A percentile compares a stretch with the other conserved stretches of the same genome.
phyloP scores from a whole-genome alignment of 2,113 vertebrate genomes.

The Melanerpes formicivorus region DNA sequence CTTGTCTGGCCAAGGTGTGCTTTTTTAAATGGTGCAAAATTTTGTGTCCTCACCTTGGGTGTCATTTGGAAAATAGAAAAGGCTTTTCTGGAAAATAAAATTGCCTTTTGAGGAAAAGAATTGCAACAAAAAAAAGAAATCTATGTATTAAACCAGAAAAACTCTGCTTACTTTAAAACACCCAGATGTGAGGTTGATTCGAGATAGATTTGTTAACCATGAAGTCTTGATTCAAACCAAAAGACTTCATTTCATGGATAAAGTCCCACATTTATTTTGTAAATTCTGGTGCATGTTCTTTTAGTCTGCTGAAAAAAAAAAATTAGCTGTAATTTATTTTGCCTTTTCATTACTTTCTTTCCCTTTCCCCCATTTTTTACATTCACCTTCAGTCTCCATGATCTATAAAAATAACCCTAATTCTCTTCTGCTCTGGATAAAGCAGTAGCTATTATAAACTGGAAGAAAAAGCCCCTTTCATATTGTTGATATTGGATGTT shows the following conservation, averaged over 20 bases:
- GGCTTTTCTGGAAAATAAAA: neutral
- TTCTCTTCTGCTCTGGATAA: slow-evolving; percentile 45
- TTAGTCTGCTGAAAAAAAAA: neutral
- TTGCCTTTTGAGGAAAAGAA: neutral
- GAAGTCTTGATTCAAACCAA: neutral
- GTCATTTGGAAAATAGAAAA: neutral
- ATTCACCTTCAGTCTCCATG: neutral
- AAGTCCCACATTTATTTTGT: neutral
- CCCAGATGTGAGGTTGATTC: neutral
- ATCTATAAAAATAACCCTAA: slow-evolving; percentile 25
- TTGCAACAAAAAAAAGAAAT: neutral
- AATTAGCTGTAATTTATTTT: neutral
- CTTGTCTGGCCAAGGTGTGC: neutral
- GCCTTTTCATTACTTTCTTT: neutral
- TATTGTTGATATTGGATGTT: slow-evolving; percentile 64
- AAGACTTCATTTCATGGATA: neutral
- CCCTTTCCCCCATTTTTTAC: neutral
- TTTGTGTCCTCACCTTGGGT: neutral
- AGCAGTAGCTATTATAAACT: slow-evolving; percentile 58
- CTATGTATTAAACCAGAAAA: slow-evolving; percentile 12
- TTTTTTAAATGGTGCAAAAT: neutral
- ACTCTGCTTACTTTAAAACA: neutral
- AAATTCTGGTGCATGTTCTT: neutral
- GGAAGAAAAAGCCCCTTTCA: slow-evolving; percentile 71
- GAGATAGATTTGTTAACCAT: slow-evolving; percentile 1